Evolutionary conservation across 1,140 invertebrate species (phyloP).

Genomic region (Dufourea novaeangliae): DNA sequence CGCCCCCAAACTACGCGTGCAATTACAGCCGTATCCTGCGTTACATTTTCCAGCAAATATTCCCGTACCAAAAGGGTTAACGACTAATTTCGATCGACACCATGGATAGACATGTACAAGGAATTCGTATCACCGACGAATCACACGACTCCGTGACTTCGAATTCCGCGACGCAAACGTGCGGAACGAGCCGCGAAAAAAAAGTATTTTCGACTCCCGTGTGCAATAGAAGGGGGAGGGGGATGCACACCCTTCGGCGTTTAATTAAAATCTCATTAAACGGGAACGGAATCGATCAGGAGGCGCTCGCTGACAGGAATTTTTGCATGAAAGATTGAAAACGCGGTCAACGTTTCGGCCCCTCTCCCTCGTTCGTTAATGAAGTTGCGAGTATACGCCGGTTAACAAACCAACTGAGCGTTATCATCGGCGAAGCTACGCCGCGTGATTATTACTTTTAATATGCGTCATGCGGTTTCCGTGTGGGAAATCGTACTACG

Average conservation of each 20-base stretch:
- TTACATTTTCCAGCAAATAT: no score
- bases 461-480: no score
- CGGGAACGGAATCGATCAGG: constrained; percentile 25
- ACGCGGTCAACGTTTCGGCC: background rate
- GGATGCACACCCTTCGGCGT: background rate
- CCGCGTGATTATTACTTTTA: constrained; percentile 20
- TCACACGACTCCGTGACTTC: background rate
- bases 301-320: background rate
- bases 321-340: constrained; percentile 26
- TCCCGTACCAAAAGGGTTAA: no score
- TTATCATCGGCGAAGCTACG: background rate
- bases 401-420: constrained; percentile 8
- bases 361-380: no score
- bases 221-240: no score
- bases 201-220: no score
- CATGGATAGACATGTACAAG: no score
- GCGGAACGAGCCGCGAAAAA: background rate
- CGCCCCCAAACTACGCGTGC: no score
- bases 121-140: background rate
- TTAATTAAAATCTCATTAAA: constrained; percentile 53
- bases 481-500: background rate
- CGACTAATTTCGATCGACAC: background rate
- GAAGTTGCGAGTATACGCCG: constrained; percentile 23
- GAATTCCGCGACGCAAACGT: background rate
- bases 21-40: no score